Evolutionary conservation across 2,113 vertebrate species (phyloP).

Genomic region (Leptobrachium ailaonicum): DNA sequence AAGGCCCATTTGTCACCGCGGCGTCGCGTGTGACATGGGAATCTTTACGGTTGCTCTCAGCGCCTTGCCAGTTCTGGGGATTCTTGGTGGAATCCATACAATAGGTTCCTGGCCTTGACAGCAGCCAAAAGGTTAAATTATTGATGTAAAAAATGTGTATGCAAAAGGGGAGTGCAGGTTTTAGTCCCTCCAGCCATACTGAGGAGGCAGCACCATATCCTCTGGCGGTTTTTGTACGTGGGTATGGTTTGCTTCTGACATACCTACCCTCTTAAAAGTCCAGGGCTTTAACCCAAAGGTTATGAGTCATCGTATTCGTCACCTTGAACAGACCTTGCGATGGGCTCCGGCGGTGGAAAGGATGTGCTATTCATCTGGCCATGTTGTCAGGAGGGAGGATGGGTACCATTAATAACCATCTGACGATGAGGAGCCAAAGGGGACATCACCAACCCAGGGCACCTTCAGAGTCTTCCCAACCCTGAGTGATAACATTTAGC

Average conservation of each 20-base stretch:
- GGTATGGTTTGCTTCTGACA: neutral
- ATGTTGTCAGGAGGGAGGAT: neutral
- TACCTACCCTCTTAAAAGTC: constrained; percentile 1
- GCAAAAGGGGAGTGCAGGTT: neutral
- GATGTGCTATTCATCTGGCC: constrained; percentile 6
- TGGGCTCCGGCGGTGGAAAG: constrained; percentile 3
- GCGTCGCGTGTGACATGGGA: constrained; percentile 22
- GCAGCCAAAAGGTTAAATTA: constrained; percentile 28
- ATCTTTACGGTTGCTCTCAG: constrained; percentile 14
- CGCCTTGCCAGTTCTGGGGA: constrained; percentile 1
- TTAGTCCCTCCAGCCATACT: neutral
- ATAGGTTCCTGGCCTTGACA: constrained; percentile 22
- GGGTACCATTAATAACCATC: constrained; percentile 29
- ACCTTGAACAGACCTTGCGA: constrained; percentile 22
- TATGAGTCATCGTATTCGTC: neutral
- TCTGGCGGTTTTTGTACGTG: neutral
- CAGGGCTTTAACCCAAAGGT: constrained; percentile 32
- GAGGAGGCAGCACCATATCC: neutral
- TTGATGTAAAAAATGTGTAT: neutral
- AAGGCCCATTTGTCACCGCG: constrained; percentile 42
- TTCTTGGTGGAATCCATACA: constrained; percentile 7
- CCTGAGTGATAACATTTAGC: constrained; percentile 48
- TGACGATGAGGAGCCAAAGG: neutral
- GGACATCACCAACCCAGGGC: constrained; percentile 10
- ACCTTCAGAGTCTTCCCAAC: constrained; percentile 34